phyloP scores from a whole-genome alignment of 2,113 vertebrate species.

The Rhinopomastus cyanomelas region DNA sequence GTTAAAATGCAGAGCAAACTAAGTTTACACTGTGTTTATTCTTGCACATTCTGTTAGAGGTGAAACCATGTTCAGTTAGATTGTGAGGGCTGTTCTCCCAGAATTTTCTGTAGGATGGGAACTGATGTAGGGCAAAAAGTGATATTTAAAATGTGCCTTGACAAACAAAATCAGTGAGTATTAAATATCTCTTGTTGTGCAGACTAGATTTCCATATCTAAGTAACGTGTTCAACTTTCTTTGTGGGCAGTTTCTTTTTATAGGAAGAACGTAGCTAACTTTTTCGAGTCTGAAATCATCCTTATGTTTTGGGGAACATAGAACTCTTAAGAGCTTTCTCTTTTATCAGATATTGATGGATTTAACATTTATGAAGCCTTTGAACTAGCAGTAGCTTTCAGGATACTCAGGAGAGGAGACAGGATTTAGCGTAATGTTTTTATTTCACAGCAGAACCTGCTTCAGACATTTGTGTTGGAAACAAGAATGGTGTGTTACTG shows the following conservation, averaged over 20 bases:
- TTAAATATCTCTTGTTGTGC: neutral
- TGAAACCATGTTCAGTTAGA: neutral
- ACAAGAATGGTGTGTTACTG: neutral
- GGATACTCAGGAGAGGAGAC: neutral
- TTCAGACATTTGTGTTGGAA: neutral
- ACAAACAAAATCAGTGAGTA: neutral
- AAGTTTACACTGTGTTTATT: neutral
- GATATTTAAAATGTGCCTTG: neutral
- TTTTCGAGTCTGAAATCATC: neutral
- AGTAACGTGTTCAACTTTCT: neutral
- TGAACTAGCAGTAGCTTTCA: neutral
- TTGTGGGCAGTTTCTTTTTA: neutral
- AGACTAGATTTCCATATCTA: neutral
- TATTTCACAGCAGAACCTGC: neutral
- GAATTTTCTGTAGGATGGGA: neutral
- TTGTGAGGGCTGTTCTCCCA: neutral
- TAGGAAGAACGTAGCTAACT: neutral
- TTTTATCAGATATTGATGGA: neutral
- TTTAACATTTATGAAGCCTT: neutral
- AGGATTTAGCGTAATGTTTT: neutral
- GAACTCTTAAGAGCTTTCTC: neutral
- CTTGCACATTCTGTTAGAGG: neutral
- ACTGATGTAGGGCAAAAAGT: neutral
- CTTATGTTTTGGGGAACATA: neutral
- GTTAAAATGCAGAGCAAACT: neutral